Conservation (phyloP, 2,797 vertebrate genomes). For the Arnoldichthys spilopterus region DNA sequence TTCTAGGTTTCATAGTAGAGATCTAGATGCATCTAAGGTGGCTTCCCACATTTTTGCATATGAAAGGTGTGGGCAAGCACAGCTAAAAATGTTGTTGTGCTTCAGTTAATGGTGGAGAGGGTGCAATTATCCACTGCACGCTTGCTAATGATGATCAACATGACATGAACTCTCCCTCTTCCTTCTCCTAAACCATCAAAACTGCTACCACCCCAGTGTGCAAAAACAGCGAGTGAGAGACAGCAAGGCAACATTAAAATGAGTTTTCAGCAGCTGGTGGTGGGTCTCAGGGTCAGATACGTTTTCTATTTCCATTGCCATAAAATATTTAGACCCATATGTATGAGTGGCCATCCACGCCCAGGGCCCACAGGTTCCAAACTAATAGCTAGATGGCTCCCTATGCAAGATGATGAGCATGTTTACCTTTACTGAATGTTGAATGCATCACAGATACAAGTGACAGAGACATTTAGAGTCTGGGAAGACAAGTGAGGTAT, state of each 20-base stretch:
- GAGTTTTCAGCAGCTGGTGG: slow-evolving; percentile 40
- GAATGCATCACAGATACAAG: background rate
- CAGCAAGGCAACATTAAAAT: slow-evolving; percentile 22
- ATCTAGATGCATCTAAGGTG: background rate
- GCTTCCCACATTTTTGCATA: background rate
- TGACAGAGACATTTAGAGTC: background rate
- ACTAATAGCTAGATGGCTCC: background rate
- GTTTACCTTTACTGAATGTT: background rate
- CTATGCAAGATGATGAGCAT: background rate
- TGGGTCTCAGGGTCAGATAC: slow-evolving; percentile 28
- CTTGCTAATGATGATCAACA: slow-evolving; percentile 46
- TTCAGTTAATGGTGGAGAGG: slow-evolving; percentile 34
- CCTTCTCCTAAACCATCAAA: slow-evolving; percentile 19
- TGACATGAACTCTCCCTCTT: slow-evolving; percentile 34
- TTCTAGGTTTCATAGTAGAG: background rate
- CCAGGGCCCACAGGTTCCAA: background rate
- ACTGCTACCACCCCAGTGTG: background rate
- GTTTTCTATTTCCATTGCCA: slow-evolving; percentile 3
- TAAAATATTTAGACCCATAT: slow-evolving; percentile 11
- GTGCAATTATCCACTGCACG: slow-evolving; percentile 42
- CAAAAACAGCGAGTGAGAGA: background rate
- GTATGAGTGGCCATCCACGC: background rate
- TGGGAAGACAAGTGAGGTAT: background rate
- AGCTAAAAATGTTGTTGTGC: slow-evolving; percentile 29
- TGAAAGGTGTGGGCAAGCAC: background rate